Percentiles rank a stretch among this genome's conserved stretches.
Conservation (phyloP, 2,888 invertebrate species). For the Sinopyrophorus schimmeli region DNA sequence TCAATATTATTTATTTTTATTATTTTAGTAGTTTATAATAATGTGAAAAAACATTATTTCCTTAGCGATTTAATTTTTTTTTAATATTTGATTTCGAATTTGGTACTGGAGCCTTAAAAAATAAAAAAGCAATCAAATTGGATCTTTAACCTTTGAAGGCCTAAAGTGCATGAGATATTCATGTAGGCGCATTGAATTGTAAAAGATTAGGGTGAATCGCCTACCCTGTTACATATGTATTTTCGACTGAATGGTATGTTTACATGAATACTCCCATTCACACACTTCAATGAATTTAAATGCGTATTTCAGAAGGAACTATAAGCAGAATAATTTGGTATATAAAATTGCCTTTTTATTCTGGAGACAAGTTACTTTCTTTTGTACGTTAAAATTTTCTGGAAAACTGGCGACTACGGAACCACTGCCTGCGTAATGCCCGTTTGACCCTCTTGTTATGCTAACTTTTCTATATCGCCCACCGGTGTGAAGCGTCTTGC, state of each 20-base stretch:
- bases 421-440: no score
- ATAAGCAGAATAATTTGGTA: constrained; percentile 14
- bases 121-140: constrained; percentile 33
- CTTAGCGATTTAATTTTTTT: constrained; percentile 6
- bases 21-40: no score
- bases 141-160: constrained; percentile 32
- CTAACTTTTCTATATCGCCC: constrained; percentile 23
- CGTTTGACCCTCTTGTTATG: constrained; percentile 16
- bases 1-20: no score
- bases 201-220: constrained; percentile 42
- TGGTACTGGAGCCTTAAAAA: no score
- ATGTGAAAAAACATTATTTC: no score
- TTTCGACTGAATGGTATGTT: constrained; percentile 39
- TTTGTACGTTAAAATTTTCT: no score
- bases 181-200: constrained; percentile 43
- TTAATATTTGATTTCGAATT: constrained; percentile 8
- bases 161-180: constrained; percentile 42
- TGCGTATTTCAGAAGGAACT: constrained; percentile 16
- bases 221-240: constrained; percentile 42
- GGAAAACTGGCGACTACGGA: no score
- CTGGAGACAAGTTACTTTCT: no score
- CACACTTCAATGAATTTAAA: constrained; percentile 32
- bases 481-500: constrained; percentile 28
- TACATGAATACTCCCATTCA: constrained; percentile 40
- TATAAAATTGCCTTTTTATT: constrained; percentile 11